Conservation (phyloP, 2,888 invertebrate species). For the Corbicula japonica region DNA sequence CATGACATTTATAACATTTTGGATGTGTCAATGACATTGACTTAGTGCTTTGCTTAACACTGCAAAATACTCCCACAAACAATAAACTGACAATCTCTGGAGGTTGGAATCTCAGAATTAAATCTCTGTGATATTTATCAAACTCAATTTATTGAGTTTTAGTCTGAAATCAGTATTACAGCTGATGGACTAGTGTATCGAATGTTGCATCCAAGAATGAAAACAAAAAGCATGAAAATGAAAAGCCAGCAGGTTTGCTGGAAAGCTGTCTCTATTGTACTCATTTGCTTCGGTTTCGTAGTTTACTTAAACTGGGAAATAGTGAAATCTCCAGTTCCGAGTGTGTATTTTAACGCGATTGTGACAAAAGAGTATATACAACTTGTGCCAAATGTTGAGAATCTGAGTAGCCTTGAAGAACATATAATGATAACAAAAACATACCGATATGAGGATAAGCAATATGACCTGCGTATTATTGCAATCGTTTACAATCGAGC, state of each 20-base stretch:
- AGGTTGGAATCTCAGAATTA: too few relatives aligned
- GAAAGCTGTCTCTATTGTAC: neutral
- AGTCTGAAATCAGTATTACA: too few relatives aligned
- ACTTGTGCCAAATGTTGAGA: neutral
- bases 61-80: too few relatives aligned
- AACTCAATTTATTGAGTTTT: too few relatives aligned
- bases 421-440: neutral
- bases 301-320: slow-evolving; percentile 7
- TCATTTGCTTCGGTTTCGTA: neutral
- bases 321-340: neutral
- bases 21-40: too few relatives aligned
- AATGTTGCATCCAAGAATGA: neutral
- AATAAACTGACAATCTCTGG: too few relatives aligned
- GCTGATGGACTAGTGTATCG: too few relatives aligned
- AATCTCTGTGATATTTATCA: too few relatives aligned
- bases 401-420: neutral
- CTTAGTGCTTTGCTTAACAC: too few relatives aligned
- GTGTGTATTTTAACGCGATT: slow-evolving; percentile 13
- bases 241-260: too few relatives aligned
- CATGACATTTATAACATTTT: too few relatives aligned
- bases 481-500: slow-evolving; percentile 66
- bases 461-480: slow-evolving; percentile 64
- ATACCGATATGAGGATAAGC: slow-evolving; percentile 4
- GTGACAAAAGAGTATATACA: slow-evolving; percentile 1
- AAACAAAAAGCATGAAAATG: too few relatives aligned